Base-by-base conservation (phyloP, 2,888 invertebrate genomes). In the Phoronis australis region DNA sequence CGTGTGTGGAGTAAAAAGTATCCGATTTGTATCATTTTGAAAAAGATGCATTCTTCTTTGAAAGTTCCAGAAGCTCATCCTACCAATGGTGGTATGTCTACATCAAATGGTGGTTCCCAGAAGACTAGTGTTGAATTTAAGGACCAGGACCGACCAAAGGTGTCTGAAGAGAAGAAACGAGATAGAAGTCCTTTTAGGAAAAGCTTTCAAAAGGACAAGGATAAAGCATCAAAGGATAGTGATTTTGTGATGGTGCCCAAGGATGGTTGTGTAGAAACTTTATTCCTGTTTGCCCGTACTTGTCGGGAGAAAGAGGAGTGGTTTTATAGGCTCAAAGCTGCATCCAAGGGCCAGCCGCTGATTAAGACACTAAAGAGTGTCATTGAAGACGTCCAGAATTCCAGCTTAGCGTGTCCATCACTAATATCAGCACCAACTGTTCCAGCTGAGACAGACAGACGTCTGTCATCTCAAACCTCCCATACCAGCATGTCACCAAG, bases 1-100 rank as follows among this genome's bases (percentile, higher is more conserved):
- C 64, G 80, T 42, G 65, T 93, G 86, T 94, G 92, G 91, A 90
- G 89, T 77, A 90, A 92, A 76, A 93, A 93, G 75, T 94, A 93
- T 77, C 94, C 94, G 0, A 89, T 94, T 63, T 88, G 88, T 72
- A 80, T 92, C 37, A 75, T 75, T 37, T 73, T 82, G 37, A 71
- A 76, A 1, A 72, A 71, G 43, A 69, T 69, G 21, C 68, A 73
- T 38, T 48, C 63, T 31, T 9, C 31, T 31, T 31, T 31, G 15
- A n/a, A n/a, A n/a, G n/a, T n/a, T n/a, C n/a, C n/a, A n/a, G n/a
- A n/a, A n/a, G n/a, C n/a, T n/a, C n/a, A n/a, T n/a, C n/a, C n/a
- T n/a, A n/a, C n/a, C n/a, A n/a, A n/a, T n/a, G n/a, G n/a, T n/a
- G n/a, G n/a, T n/a, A n/a, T n/a, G n/a, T n/a, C n/a, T n/a, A n/a